Percentiles rank a stretch among this genome's conserved stretches.
Evolutionary conservation across 2,797 vertebrate species (phyloP).

Genomic region (Lacerta agilis): DNA sequence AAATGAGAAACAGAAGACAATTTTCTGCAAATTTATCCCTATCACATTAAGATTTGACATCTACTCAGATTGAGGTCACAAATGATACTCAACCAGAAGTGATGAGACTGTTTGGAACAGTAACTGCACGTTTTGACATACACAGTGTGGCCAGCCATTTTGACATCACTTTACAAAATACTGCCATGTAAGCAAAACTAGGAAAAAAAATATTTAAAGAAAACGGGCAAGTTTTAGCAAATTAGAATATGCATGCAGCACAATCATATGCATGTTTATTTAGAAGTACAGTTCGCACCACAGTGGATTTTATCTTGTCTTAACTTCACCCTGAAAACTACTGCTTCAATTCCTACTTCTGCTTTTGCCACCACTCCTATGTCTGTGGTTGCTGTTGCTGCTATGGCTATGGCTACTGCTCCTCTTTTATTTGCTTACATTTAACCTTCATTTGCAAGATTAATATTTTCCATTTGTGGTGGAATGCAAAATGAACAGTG

Average conservation of each 20-base stretch:
- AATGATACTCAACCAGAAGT: conserved; percentile 37
- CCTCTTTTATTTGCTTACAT: conserved; percentile 30
- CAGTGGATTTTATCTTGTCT: background rate
- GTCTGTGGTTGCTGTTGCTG: background rate
- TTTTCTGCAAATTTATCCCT: conserved; percentile 7
- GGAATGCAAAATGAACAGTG: background rate
- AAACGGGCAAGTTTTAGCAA: conserved; percentile 38
- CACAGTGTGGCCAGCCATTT: background rate
- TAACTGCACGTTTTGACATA: background rate
- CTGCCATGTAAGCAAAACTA: conserved; percentile 36
- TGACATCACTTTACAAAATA: background rate
- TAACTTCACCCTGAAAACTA: conserved; percentile 35
- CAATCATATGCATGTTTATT: background rate
- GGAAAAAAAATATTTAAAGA: conserved; percentile 28
- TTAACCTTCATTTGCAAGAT: conserved; percentile 33
- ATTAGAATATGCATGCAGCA: conserved; percentile 5
- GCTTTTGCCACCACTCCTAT: background rate
- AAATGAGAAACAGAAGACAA: conserved; percentile 32
- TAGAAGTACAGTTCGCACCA: background rate
- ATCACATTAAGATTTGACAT: conserved; percentile 23
- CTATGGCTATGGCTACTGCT: background rate
- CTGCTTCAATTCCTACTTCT: background rate
- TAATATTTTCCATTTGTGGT: conserved; percentile 26
- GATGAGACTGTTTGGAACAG: background rate
- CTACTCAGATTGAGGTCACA: conserved; percentile 47